Evolutionary conservation across 92 coral and sea anemone species (phyloP), one percentile per base, ranked within the genome.

Genomic region (Hydrozoanthus gracilis): DNA sequence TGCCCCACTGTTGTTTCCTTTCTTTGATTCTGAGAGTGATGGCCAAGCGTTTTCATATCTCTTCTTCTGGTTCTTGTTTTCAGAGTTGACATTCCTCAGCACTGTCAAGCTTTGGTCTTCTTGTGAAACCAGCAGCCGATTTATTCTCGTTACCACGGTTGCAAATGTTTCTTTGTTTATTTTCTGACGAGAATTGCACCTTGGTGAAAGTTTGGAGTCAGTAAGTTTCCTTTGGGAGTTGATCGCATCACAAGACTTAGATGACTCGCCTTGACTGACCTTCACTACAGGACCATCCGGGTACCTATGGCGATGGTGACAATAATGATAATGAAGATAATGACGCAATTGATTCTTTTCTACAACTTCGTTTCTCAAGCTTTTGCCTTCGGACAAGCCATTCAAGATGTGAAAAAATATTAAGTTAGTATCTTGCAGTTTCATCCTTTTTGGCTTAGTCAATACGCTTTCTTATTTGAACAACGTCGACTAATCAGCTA

Each of bases 31-130:
- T 20, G 82, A 69, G 56, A 89, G 89, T 16, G 87, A 73, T 2
- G 92, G 92, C 89, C 89, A 89, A 4, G 74, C 75, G 44, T 86
- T 89, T 35, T 89, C 92, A 5, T 69, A 89, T 10, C 10, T 78
- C 0, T 44, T 49, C 76, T 68, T 86, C 48, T 4, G 47, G 1
- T 20, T 77, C 17, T 27, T 6, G 48, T 77, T 60, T 3, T 77
- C 65, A 14, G 82, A 77, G 82, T 77, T 77, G 7, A 77, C 14
- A 51, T 66, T 60, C 54, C 65, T 12, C 45, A 77, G 82, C 27
- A 66, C 82, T 77, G 64, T 66, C 48, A 77, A 4, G 16, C 82
- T 56, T 44, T 64, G 66, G 4, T 77, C 68, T 12, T 12, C 66
- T 54, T 8, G 14, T 7, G 51, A 27, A 9, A 52, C 82, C 18